Evolutionary conservation across 2,888 invertebrate species (phyloP), one percentile per base, ranked within the genome.

Genomic region (Limnephilus rhombicus): DNA sequence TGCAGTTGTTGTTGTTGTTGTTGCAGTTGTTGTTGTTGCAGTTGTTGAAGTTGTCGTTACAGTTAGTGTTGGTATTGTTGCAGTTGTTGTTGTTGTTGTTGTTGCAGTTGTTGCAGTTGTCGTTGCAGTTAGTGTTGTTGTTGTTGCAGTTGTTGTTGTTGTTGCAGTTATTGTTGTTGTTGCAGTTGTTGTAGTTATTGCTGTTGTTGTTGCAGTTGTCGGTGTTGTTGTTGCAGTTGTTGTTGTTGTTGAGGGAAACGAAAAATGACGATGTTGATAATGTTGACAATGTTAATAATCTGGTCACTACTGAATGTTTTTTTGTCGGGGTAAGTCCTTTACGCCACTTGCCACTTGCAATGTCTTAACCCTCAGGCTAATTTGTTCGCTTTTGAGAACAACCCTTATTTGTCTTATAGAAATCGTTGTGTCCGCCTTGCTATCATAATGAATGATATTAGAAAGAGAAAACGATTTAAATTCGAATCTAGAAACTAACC

Each of bases 81-180:
- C n/a, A 9, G 68, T 68, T 24, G 18, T 24, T 0, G 24, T 1
- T 4, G 37, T 37, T 13, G 11, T 31, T 1, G 31, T 31, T 31
- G 31, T 31, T 2, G 31, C 31, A 68, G 68, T 68, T 53, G n/a
- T 9, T 9, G 68, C n/a, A 9, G 68, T 68, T 24, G 18, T 24
- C 0, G 24, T 1, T 4, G 37, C 3, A 2, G 11, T 31, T 1
- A n/a, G n/a, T n/a, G n/a, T n/a, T n/a, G n/a, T n/a, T n/a, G 31
- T 31, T 31, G 31, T 31, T 2, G 31, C 31, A 68, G 68, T 68
- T 53, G n/a, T 9, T 9, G 68, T 68, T 24, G 18, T 24, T 0
- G 24, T 1, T 4, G 37, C 3, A 2, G 11, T 31, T 1, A n/a
- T n/a, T n/a, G n/a, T n/a, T n/a, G 31, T 31, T 31, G 31, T 31